Conservation (phyloP, 2,888 invertebrate species). For the Melanostoma scalare region DNA sequence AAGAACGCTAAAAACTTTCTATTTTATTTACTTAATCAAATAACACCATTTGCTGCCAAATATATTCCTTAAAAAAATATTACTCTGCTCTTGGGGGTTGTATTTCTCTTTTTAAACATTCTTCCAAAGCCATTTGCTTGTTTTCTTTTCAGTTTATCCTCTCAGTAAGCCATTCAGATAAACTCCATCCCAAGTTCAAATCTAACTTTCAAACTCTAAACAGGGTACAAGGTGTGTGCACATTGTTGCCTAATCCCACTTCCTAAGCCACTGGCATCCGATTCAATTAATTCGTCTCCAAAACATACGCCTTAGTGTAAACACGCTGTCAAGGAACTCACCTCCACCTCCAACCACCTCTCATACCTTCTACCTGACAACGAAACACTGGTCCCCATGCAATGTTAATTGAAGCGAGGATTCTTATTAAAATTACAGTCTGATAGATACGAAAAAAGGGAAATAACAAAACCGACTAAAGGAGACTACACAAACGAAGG, state of each 20-base stretch:
- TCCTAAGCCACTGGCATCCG: constrained; percentile 43
- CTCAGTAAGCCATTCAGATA: no score
- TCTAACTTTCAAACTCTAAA: constrained; percentile 17
- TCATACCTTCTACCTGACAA: constrained; percentile 11
- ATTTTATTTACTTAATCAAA: no score
- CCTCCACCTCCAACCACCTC: constrained; percentile 15
- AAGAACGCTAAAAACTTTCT: no score
- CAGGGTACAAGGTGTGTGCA: constrained; percentile 13
- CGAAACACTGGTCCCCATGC: constrained; percentile 28
- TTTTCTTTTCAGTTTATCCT: no score
- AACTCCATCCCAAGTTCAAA: no score
- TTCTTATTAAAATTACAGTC: constrained; percentile 66
- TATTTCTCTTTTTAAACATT: no score
- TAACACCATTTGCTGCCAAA: no score
- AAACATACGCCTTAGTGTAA: constrained; percentile 44
- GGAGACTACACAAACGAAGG: constrained; percentile 38
- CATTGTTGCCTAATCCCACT: constrained; percentile 33
- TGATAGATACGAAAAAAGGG: constrained; percentile 55
- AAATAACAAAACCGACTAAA: constrained; percentile 34
- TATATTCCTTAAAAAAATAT: no score
- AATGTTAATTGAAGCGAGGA: constrained; percentile 61
- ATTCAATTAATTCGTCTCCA: constrained; percentile 58
- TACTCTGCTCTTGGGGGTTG: no score
- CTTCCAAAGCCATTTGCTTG: no score
- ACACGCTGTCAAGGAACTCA: constrained; percentile 39